Evolutionary conservation across 2,888 invertebrate genomes (phyloP).

Genomic region (Melieria crassipennis): DNA sequence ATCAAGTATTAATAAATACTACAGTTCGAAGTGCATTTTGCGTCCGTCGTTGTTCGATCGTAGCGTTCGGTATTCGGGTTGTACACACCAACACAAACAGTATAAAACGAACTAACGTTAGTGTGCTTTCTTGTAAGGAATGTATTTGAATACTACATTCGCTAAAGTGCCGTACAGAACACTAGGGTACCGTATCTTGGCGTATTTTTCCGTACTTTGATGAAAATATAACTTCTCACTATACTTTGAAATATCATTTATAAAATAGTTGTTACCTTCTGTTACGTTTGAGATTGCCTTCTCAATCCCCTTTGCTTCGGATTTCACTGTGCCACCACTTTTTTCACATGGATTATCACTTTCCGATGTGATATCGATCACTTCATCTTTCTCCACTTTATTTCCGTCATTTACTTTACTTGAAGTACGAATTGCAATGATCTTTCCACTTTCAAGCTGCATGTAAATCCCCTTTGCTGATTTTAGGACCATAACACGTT

Average conservation of each 20-base stretch:
- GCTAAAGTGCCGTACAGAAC: too few relatives aligned
- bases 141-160: too few relatives aligned
- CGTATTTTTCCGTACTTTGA: too few relatives aligned
- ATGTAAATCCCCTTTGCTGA: slow-evolving; percentile 97
- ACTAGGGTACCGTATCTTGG: too few relatives aligned
- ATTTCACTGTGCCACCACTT: slow-evolving; percentile 34
- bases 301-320: slow-evolving; percentile 37
- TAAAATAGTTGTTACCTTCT: slow-evolving; percentile 28
- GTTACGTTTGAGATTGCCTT: slow-evolving; percentile 14
- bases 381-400: slow-evolving; percentile 53
- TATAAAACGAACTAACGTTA: too few relatives aligned
- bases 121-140: too few relatives aligned
- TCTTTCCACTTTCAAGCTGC: slow-evolving; percentile 92
- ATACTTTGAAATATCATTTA: not conserved
- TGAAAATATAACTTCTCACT: not conserved
- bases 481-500: slow-evolving; percentile 92
- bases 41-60: too few relatives aligned
- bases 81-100: too few relatives aligned
- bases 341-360: slow-evolving; percentile 32
- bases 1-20: too few relatives aligned
- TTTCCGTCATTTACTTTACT: slow-evolving; percentile 56
- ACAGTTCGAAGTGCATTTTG: too few relatives aligned
- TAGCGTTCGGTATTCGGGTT: too few relatives aligned
- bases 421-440: slow-evolving; percentile 81
- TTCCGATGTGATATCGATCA: slow-evolving; percentile 60